Base-by-base conservation (phyloP, 2,888 invertebrate species). In the Corythucha ciliata region DNA sequence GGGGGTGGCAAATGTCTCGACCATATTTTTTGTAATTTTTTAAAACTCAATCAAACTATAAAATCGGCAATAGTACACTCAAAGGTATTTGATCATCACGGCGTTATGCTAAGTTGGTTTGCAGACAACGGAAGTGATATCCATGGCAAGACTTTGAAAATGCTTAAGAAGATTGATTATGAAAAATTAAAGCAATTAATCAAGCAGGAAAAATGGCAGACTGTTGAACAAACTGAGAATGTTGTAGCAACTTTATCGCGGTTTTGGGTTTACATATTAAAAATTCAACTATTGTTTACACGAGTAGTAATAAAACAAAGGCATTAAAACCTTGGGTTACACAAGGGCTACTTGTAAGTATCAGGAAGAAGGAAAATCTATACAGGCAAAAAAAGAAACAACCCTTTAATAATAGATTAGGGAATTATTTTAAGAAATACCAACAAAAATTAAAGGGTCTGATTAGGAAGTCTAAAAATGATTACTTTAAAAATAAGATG, bases 401-500 rank as follows among this genome's bases (percentile, higher is more conserved):
- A 36, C 10, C 37, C 16, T 36, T 36, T 36, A 14, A 36, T 14
- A 12, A 5, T 36, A 12, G 22, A 12, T 16, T 36, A 12, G 22
- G 5, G 16, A 3, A 36, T 14, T 36, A 36, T 36, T 36, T 36
- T 12, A 14, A 16, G 22, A 12, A 14, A 7, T 36, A 36, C 12
- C 37, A 36, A 14, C 20, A 22, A 36, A 36, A 36, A 36, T 36
- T 36, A 36, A 36, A 36, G 22, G 8, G 22, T 12, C 37, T 36
- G 25, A 22, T 40, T 25, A 40, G 40, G 40, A n/a, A 18, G 12
- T 22, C 40, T 25, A 21, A 40, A 40, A 40, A 14, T 16, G 25
- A 40, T 14, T 40, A 40, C 24, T 26, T 25, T 40, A 40, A 40
- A 40, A n/a, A n/a, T n/a, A n/a, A n/a, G n/a, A n/a, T n/a, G n/a